Evolutionary conservation across 2,797 vertebrate species (phyloP).

Genomic region (Lophius americanus): DNA sequence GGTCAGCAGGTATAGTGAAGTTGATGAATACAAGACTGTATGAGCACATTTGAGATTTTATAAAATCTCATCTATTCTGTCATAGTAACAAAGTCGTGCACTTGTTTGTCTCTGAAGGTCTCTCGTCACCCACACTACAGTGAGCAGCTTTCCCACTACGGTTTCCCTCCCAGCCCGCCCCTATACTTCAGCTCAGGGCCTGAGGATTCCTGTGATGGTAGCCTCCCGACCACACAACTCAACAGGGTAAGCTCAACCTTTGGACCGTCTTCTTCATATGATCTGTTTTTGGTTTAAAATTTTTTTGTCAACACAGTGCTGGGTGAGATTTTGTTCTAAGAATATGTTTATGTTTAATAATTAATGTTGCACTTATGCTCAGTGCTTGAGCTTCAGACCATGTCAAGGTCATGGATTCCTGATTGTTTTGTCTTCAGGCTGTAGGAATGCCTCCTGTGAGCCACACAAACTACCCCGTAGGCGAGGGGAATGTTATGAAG

Average conservation of each 20-base stretch:
- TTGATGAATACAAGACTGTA: background rate
- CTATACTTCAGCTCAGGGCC: conserved; percentile 84
- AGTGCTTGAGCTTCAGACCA: conserved; percentile 10
- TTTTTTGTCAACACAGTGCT: background rate
- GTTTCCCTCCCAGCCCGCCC: conserved; percentile 76
- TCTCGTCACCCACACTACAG: conserved; percentile 66
- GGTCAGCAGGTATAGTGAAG: conserved; percentile 75
- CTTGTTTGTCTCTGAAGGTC: conserved; percentile 57
- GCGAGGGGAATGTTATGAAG: conserved; percentile 82
- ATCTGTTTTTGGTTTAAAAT: conserved; percentile 7
- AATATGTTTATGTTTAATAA: conserved; percentile 41
- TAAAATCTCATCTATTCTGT: background rate
- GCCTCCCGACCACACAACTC: conserved; percentile 78
- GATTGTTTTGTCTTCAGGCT: conserved; percentile 73
- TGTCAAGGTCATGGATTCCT: conserved; percentile 30
- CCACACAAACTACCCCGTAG: conserved; percentile 77
- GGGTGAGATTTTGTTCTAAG: conserved; percentile 4
- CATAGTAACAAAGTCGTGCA: background rate
- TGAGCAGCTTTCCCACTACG: conserved; percentile 72
- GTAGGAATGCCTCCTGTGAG: conserved; percentile 86
- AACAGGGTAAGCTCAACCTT: conserved; percentile 81
- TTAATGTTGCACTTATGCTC: conserved; percentile 13
- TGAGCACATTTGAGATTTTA: background rate
- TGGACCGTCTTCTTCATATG: background rate
- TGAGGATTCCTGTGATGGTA: conserved; percentile 70